Evolutionary conservation across 1,140 invertebrate species (phyloP).

Genomic region (Grapholita molesta): DNA sequence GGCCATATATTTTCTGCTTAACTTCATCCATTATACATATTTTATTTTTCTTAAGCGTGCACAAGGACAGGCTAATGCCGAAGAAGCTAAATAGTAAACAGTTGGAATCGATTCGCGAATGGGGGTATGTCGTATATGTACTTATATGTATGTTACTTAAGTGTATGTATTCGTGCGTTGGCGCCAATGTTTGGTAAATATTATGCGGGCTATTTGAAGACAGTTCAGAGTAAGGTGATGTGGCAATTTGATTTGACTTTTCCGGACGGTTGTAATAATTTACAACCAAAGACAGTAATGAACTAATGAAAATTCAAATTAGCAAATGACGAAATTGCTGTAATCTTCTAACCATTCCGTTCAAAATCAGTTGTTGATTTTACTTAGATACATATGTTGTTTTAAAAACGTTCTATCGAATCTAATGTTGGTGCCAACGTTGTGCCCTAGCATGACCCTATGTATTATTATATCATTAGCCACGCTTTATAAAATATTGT

Average conservation of each 20-base stretch:
- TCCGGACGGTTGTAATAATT: no score
- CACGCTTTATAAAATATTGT: slow-evolving; percentile 25
- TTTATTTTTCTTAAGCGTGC: slow-evolving; percentile 87
- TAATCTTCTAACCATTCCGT: no score
- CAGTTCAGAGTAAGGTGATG: background rate
- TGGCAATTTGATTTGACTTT: no score
- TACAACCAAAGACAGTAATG: no score
- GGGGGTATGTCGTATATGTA: slow-evolving; percentile 85
- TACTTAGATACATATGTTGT: no score
- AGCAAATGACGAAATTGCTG: no score
- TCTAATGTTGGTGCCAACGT: slow-evolving; percentile 32
- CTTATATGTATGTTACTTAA: slow-evolving; percentile 44
- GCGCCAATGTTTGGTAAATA: slow-evolving; percentile 28
- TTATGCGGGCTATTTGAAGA: background rate
- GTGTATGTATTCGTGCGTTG: slow-evolving; percentile 34
- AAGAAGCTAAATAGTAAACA: slow-evolving; percentile 92
- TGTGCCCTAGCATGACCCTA: slow-evolving; percentile 23
- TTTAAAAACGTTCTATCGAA: background rate
- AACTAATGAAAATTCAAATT: no score
- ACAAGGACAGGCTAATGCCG: slow-evolving; percentile 93
- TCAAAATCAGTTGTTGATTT: no score
- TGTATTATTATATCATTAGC: slow-evolving; percentile 28
- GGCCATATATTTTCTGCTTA: slow-evolving; percentile 24
- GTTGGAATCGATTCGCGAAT: slow-evolving; percentile 90
- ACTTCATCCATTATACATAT: slow-evolving; percentile 27